These are phyloP conservation scores for Chrysopilus asiliformis DNA, from an alignment of 2,888 invertebrate genomes.

Conservation along the genomic window DNA sequence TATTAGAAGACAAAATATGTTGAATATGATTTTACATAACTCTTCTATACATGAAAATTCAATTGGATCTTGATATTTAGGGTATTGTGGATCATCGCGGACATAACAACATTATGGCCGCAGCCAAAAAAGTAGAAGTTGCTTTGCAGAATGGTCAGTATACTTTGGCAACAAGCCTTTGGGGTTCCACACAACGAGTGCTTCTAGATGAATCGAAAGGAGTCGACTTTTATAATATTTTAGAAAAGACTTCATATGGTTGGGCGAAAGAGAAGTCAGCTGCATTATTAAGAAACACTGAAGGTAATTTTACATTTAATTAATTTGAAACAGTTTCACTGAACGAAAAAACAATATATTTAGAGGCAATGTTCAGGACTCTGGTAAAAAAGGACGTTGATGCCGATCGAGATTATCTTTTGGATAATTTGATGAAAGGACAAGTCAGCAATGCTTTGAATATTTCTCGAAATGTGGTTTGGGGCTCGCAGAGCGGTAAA, in stretches of 20 bases:
- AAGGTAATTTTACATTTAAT: neutral
- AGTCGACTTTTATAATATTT: slow-evolving; percentile 74
- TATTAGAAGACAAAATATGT: neutral
- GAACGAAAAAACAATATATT: neutral
- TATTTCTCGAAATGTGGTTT: slow-evolving; percentile 48
- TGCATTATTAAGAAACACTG: neutral
- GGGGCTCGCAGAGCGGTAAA: slow-evolving; percentile 45
- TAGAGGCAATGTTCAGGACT: slow-evolving; percentile 28
- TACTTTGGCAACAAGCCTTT: slow-evolving; percentile 46
- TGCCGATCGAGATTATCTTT: slow-evolving; percentile 24
- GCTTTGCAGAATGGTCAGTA: slow-evolving; percentile 46
- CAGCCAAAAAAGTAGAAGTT: slow-evolving; percentile 43
- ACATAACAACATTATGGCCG: slow-evolving; percentile 42
- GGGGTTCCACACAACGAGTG: slow-evolving; percentile 49
- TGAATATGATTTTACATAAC: slow-evolving; percentile 1
- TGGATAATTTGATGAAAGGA: slow-evolving; percentile 55
- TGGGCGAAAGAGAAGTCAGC: neutral
- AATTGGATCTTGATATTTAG: neutral
- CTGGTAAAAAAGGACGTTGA: slow-evolving; percentile 26
- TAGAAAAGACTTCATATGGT: too few relatives aligned
- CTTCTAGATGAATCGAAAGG: slow-evolving; percentile 46
- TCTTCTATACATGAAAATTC: neutral
- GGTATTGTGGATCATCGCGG: slow-evolving; percentile 47
- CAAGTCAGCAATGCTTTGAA: slow-evolving; percentile 50
- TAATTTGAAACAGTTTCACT: neutral